Conservation (phyloP, 2,888 invertebrate species). For the Ceraclea dissimilis region DNA sequence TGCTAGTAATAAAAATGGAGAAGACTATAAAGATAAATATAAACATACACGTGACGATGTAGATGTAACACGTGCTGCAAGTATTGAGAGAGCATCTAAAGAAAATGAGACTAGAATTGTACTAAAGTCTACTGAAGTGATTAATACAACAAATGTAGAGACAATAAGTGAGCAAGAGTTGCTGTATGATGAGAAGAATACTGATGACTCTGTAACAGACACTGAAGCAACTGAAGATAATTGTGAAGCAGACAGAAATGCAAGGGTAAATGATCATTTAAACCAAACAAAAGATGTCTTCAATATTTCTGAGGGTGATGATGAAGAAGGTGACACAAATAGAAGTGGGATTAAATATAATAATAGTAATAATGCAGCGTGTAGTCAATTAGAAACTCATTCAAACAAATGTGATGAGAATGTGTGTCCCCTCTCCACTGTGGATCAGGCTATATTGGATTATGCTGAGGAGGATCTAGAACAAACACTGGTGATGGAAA, state of each 20-base stretch:
- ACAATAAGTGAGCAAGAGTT: too few relatives aligned
- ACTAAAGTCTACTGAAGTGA: too few relatives aligned
- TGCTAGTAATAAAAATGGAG: too few relatives aligned
- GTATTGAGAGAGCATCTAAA: too few relatives aligned
- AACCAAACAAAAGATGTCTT: neutral
- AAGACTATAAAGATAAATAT: too few relatives aligned
- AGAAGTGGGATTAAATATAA: neutral
- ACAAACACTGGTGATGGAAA: neutral
- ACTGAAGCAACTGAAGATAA: neutral
- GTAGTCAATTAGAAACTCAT: neutral
- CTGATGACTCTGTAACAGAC: too few relatives aligned
- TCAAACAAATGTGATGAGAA: neutral
- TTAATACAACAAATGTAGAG: too few relatives aligned
- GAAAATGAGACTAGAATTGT: too few relatives aligned
- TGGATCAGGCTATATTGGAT: slow-evolving; percentile 13
- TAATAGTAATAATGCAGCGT: neutral
- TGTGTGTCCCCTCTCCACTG: slow-evolving; percentile 4
- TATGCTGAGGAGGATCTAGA: slow-evolving; percentile 5
- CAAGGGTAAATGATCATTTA: neutral
- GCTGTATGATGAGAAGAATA: too few relatives aligned
- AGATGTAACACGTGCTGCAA: too few relatives aligned
- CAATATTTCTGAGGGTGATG: neutral
- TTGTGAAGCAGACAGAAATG: neutral
- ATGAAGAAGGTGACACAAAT: neutral
- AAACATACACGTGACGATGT: too few relatives aligned